Percentiles rank a stretch among this genome's conserved stretches.
Conservation (phyloP, 2,797 vertebrate species). For the Sebastes taczanowskii region DNA sequence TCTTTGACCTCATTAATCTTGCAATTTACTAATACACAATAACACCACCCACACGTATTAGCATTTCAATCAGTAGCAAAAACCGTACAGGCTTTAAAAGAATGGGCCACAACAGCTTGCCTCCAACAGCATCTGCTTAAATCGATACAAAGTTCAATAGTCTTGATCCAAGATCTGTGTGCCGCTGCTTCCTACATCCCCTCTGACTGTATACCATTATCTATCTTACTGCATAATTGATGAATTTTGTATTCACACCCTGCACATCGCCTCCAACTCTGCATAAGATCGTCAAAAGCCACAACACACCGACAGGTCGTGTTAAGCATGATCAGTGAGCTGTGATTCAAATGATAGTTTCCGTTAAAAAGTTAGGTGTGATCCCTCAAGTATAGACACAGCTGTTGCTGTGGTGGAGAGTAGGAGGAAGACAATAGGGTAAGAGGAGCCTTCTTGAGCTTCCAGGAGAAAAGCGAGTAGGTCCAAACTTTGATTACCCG, state of each 20-base stretch:
- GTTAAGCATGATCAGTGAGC: constrained; percentile 26
- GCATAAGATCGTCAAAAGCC: constrained; percentile 25
- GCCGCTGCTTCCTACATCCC: constrained; percentile 22
- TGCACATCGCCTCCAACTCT: constrained; percentile 25
- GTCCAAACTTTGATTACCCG: constrained; percentile 56
- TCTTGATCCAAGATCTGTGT: constrained; percentile 52
- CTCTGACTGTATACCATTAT: constrained; percentile 16
- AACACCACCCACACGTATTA: constrained; percentile 28
- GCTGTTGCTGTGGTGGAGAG: constrained; percentile 20
- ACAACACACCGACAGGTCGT: constrained; percentile 35
- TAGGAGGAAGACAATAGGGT: constrained; percentile 35
- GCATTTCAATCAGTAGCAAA: constrained; percentile 33
- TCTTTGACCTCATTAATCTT: constrained; percentile 7
- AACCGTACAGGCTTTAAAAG: constrained; percentile 26
- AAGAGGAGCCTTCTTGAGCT: constrained; percentile 39
- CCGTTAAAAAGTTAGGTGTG: constrained; percentile 12
- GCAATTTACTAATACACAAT: constrained; percentile 2
- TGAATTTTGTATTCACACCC: constrained; percentile 18
- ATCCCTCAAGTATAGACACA: constrained; percentile 15
- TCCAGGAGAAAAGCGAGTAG: constrained; percentile 5
- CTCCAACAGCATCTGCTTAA: constrained; percentile 28
- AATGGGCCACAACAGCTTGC: constrained; percentile 15
- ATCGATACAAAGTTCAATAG: constrained; percentile 56
- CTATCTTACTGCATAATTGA: constrained; percentile 16
- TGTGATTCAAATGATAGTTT: constrained; percentile 42